Base-by-base conservation (phyloP, 2,797 vertebrate genomes). In the Carapus acus region DNA sequence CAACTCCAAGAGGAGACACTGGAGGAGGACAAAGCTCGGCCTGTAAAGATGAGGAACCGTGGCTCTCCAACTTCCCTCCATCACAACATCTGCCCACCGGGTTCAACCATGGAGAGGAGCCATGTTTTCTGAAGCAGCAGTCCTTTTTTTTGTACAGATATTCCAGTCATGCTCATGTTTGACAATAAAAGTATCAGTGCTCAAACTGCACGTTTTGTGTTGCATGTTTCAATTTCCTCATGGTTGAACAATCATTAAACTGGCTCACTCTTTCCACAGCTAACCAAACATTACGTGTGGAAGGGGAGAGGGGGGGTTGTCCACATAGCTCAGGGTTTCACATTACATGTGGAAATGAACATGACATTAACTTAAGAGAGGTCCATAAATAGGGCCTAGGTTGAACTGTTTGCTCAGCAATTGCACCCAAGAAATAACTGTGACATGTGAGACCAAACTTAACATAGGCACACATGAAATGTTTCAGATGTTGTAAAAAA, bases 1-100 rank as follows among this genome's bases (percentile, higher is more conserved):
- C 88, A 96, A 96, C 82, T 96, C 93, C 80, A 96, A 96, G 86
- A 92, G 93, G 82, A 93, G 93, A 80, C 93, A 96, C 87, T 92
- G 91, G 93, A 93, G 92, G 83, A 94, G 91, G 84, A 93, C 91
- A 66, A 90, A 93, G 77, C 85, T 91, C 16, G 92, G 90, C 80
- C 79, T 91, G 88, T 93, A 90, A 90, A 74, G 67, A 23, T 17
- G 56, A 61, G 46, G 54, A 24, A 43, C 45, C 1, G 13, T 61
- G 69, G 66, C 67, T 67, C 65, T 59, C 64, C 61, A 46, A 48
- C 62, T 43, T 56, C 67, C 54, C 36, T 58, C 33, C 52, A 45
- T 49, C 55, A 34, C 54, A 60, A 51, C 56, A 48, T 64, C 68
- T 68, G 67, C 65, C 62, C 66, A 69, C 61, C 70, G 66, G 55